Percentiles rank a stretch among this genome's conserved stretches.
These are phyloP conservation scores for Spea multiplicata DNA, from an alignment of 2,113 vertebrate species.

Conservation along the genomic window DNA sequence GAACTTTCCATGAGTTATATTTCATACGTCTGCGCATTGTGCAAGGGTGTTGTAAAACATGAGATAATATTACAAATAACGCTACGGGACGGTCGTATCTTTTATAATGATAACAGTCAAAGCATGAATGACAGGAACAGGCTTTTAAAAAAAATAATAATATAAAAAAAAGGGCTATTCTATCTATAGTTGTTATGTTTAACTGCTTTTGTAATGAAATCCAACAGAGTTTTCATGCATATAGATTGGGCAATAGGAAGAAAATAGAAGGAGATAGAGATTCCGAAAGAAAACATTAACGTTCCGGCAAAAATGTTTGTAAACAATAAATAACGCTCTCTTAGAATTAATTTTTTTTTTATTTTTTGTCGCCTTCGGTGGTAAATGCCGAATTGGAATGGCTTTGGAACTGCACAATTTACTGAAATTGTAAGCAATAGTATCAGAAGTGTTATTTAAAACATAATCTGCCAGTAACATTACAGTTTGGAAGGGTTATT, in stretches of 20 bases:
- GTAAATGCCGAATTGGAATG: constrained; percentile 55
- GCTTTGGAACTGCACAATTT: constrained; percentile 53
- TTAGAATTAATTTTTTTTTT: constrained; percentile 49
- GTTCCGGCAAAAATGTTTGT: constrained; percentile 55
- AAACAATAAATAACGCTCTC: constrained; percentile 56
- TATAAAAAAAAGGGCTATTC: constrained; percentile 49
- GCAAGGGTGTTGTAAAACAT: constrained; percentile 79
- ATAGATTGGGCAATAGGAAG: neutral
- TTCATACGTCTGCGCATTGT: constrained; percentile 74
- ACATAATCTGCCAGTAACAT: constrained; percentile 25
- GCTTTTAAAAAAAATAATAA: constrained; percentile 74
- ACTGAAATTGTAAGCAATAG: constrained; percentile 27
- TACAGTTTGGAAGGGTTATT: constrained; percentile 33
- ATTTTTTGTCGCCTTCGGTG: constrained; percentile 39
- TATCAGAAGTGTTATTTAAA: constrained; percentile 46
- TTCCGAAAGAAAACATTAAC: constrained; percentile 49
- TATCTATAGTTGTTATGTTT: constrained; percentile 34
- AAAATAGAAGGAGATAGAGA: constrained; percentile 49
- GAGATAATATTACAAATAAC: constrained; percentile 89
- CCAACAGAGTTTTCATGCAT: neutral
- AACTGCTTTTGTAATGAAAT: constrained; percentile 27
- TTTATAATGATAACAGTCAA: constrained; percentile 91
- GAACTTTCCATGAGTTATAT: constrained; percentile 82
- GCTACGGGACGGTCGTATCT: constrained; percentile 81
- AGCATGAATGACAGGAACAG: constrained; percentile 79